These are phyloP conservation scores for Crotalus helleri DNA, from an alignment of 2,113 vertebrate genomes.

Conservation along the genomic window DNA sequence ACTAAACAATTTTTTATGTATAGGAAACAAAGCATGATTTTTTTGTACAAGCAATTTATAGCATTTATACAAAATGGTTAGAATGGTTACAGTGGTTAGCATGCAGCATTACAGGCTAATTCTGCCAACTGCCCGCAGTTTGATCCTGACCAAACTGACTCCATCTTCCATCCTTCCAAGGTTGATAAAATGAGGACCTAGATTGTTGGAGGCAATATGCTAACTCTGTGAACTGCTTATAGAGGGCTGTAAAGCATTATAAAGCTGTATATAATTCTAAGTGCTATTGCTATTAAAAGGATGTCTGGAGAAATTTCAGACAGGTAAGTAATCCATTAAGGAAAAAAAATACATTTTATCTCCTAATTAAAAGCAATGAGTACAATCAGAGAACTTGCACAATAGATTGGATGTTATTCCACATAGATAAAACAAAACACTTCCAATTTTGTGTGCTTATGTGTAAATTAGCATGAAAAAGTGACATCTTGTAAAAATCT, in stretches of 20 bases:
- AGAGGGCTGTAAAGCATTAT: too few species aligned
- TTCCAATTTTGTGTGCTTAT: neutral
- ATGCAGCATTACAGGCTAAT: too few species aligned
- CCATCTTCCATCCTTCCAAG: too few species aligned
- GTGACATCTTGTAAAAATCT: neutral
- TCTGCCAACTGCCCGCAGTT: too few species aligned
- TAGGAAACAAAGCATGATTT: neutral
- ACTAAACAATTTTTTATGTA: neutral
- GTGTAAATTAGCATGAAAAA: neutral
- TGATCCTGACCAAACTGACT: too few species aligned
- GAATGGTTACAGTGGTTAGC: too few species aligned
- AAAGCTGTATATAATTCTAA: too few species aligned
- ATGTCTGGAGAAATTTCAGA: neutral
- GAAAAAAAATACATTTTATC: neutral
- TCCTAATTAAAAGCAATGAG: neutral
- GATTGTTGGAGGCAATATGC: too few species aligned
- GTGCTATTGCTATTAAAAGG: neutral
- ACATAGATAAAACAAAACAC: neutral
- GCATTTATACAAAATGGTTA: too few species aligned
- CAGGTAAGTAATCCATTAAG: neutral
- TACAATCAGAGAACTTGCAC: neutral
- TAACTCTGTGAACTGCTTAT: too few species aligned
- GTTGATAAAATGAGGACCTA: too few species aligned
- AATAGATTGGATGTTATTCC: neutral
- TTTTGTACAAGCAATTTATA: neutral